These are phyloP conservation scores for Pagetopsis macropterus DNA, from an alignment of 2,797 vertebrate species.

Conservation along the genomic window DNA sequence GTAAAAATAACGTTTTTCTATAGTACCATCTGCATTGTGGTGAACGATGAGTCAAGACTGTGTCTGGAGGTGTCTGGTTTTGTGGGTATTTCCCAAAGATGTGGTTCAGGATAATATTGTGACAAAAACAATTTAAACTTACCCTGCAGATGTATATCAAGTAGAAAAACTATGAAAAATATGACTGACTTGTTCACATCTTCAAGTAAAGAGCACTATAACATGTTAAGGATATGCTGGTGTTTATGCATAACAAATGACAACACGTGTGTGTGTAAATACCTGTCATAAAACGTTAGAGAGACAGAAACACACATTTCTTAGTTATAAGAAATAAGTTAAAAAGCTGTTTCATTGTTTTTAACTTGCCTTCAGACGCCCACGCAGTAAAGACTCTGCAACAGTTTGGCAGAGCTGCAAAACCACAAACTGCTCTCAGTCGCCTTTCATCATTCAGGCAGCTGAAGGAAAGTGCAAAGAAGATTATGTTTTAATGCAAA, in stretches of 20 bases:
- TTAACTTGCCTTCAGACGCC: conserved; percentile 33
- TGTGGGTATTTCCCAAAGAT: conserved; percentile 72
- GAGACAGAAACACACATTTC: background rate
- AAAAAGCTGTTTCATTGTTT: conserved; percentile 34
- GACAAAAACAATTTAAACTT: background rate
- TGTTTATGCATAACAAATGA: background rate
- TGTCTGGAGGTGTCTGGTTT: conserved; percentile 70
- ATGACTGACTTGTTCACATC: background rate
- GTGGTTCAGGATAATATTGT: conserved; percentile 13
- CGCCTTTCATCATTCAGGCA: conserved; percentile 62
- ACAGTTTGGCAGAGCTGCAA: conserved; percentile 50
- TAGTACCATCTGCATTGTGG: conserved; percentile 48
- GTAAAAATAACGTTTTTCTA: conserved; percentile 61
- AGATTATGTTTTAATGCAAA: conserved; percentile 39
- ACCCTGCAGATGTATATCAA: background rate
- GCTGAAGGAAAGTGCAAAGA: conserved; percentile 47
- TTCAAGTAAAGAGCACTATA: background rate
- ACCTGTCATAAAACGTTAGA: background rate
- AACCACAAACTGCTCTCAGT: conserved; percentile 57
- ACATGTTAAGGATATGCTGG: background rate
- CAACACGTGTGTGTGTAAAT: background rate
- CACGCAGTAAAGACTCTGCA: conserved; percentile 50
- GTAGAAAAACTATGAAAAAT: background rate
- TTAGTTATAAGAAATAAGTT: conserved; percentile 3
- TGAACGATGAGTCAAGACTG: conserved; percentile 65